Percentiles rank a stretch among this genome's conserved stretches.
Evolutionary conservation across 2,797 vertebrate species (phyloP).

Genomic region (Arremon brunneinucha): DNA sequence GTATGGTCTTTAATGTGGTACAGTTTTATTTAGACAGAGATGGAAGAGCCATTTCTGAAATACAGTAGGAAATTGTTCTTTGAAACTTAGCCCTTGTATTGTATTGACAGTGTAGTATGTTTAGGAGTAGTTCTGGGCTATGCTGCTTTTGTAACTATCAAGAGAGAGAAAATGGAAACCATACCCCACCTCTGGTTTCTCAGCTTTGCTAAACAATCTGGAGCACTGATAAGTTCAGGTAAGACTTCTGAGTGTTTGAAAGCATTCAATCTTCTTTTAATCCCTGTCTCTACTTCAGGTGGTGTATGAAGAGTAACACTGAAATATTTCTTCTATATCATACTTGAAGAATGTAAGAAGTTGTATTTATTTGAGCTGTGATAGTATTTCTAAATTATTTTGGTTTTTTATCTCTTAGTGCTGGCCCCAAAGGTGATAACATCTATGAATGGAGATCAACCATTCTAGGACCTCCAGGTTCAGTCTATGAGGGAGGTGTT

Average conservation of each 20-base stretch:
- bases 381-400: neutral
- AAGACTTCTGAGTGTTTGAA: neutral
- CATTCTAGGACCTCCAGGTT: constrained; percentile 93
- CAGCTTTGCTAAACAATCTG: neutral
- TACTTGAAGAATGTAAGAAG: neutral
- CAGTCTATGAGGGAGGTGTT: constrained; percentile 94
- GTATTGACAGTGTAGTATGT: neutral
- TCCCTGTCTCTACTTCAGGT: neutral
- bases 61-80: neutral
- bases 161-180: neutral
- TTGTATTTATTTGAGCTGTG: neutral
- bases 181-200: neutral
- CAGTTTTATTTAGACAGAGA: neutral
- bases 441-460: constrained; percentile 97
- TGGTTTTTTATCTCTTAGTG: constrained; percentile 66
- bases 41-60: neutral
- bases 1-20: neutral
- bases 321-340: neutral
- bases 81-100: neutral
- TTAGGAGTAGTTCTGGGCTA: neutral
- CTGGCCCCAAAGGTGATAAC: constrained; percentile 95
- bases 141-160: neutral
- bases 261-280: neutral
- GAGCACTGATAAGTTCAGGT: neutral
- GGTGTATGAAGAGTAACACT: neutral